These are phyloP conservation scores for Oceanodroma leucorhoa DNA, from an alignment of 2,797 vertebrate species.

Conservation along the genomic window DNA sequence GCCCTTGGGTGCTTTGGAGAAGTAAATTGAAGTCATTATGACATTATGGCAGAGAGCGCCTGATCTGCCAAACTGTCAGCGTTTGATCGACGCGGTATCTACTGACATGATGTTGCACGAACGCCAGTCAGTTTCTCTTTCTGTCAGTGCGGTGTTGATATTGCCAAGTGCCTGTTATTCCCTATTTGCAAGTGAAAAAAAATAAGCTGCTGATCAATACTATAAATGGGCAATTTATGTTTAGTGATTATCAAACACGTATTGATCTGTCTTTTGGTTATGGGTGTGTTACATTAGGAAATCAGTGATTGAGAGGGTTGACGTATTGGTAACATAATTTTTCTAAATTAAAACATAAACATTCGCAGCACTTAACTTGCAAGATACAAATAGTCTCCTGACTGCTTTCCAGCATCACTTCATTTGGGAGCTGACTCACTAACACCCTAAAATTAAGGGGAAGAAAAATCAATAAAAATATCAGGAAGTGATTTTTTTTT, in stretches of 20 bases:
- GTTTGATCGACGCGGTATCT: conserved; percentile 54
- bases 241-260: neutral
- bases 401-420: conserved; percentile 18
- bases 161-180: conserved; percentile 54
- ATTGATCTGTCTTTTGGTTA: neutral
- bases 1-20: conserved; percentile 19
- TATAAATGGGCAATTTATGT: neutral
- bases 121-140: conserved; percentile 45
- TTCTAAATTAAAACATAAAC: conserved; percentile 20
- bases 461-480: neutral
- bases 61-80: conserved; percentile 62
- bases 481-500: neutral
- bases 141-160: conserved; percentile 21
- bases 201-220: conserved; percentile 27
- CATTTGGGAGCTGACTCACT: neutral
- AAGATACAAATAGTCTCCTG: conserved; percentile 1
- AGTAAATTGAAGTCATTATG: conserved; percentile 57
- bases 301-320: neutral
- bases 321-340: conserved; percentile 5
- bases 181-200: neutral
- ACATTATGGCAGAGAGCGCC: conserved; percentile 43
- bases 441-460: neutral
- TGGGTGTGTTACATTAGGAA: neutral
- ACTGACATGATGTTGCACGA: neutral
- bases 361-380: neutral